These are phyloP conservation scores for Dynastes grantii DNA, from an alignment of 2,888 invertebrate genomes.

Conservation along the genomic window DNA sequence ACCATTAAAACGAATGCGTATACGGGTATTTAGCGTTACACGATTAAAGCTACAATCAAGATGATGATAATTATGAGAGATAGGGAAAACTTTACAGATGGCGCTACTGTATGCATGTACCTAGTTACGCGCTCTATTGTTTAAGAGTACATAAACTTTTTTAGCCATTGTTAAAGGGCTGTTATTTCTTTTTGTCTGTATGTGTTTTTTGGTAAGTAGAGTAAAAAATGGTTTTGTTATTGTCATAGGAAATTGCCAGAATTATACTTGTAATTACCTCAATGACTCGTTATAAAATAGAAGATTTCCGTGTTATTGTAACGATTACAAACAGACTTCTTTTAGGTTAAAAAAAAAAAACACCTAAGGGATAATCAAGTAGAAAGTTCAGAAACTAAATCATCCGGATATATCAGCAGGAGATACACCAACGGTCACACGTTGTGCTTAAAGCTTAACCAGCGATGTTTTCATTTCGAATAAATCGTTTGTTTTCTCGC, in stretches of 20 bases:
- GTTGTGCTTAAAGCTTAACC: background rate
- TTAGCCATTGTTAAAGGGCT: background rate
- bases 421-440: background rate
- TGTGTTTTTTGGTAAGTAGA: conserved; percentile 23
- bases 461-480: background rate
- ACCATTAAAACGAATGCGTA: too few relatives aligned
- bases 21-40: too few relatives aligned
- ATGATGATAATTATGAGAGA: conserved; percentile 14
- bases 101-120: conserved; percentile 7
- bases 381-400: background rate
- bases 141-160: conserved; percentile 13
- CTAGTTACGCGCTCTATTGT: conserved; percentile 25
- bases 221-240: too few relatives aligned
- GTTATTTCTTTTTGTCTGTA: conserved; percentile 15
- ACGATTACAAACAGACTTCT: background rate
- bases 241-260: conserved; percentile 7
- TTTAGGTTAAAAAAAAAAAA: background rate
- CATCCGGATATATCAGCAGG: background rate
- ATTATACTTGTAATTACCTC: conserved; percentile 10
- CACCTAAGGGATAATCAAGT: background rate
- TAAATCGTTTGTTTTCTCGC: background rate
- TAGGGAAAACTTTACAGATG: conserved; percentile 2
- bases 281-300: background rate
- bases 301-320: background rate
- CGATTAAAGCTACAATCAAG: background rate